phyloP scores from a whole-genome alignment of 2,113 vertebrate genomes.

The Taxidea taxus region DNA sequence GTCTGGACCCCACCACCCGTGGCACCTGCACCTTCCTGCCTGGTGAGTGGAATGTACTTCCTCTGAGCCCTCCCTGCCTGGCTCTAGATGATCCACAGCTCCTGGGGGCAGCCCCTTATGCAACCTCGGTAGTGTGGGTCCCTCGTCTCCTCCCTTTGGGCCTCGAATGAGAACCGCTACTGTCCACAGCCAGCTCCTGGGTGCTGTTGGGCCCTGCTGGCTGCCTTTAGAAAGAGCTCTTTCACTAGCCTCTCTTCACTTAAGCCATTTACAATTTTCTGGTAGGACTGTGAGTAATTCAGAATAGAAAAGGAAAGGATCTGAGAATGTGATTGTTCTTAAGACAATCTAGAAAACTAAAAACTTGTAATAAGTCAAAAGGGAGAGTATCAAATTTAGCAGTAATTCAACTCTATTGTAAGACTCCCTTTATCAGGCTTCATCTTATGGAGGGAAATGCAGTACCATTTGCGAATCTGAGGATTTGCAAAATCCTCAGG shows the following conservation, averaged over 20 bases:
- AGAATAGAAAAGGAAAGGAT: not conserved
- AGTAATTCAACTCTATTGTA: not conserved
- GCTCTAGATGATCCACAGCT: not conserved
- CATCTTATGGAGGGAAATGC: not conserved
- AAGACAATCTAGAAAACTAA: not conserved
- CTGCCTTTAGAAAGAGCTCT: not conserved
- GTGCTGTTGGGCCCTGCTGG: not conserved
- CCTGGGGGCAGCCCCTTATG: not conserved
- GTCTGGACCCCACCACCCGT: fast-evolving
- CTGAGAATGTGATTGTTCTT: not conserved
- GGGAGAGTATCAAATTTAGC: not conserved
- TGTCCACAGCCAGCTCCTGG: not conserved
- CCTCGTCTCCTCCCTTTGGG: fast-evolving
- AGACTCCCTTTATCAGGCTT: not conserved
- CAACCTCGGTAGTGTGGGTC: fast-evolving
- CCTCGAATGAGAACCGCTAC: fast-evolving
- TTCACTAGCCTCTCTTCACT: not conserved
- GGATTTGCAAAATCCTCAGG: not conserved
- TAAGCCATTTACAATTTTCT: too few relatives aligned
- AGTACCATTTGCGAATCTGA: too few relatives aligned
- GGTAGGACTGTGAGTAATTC: not conserved
- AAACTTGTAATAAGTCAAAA: not conserved
- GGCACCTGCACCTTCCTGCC: not conserved
- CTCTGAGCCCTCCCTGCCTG: not conserved
- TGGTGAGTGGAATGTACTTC: fast-evolving